A percentile compares a stretch with the other conserved stretches of the same genome.
Evolutionary conservation across 2,888 invertebrate genomes (phyloP).

Genomic region (Trichacis sp.): DNA sequence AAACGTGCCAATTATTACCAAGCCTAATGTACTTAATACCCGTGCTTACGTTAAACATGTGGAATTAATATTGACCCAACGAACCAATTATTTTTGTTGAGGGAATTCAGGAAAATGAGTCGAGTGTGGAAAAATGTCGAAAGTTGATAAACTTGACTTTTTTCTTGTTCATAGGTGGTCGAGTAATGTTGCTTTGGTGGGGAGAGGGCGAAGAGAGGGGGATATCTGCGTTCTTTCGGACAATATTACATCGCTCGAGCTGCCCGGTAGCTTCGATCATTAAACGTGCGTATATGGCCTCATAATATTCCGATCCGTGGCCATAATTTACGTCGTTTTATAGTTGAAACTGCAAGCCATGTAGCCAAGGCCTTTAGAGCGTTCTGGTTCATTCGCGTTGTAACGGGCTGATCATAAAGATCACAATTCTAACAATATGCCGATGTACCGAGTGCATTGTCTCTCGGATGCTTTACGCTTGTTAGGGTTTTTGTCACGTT

Average conservation of each 20-base stretch:
- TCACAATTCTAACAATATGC: slow-evolving; percentile 57
- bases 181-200: slow-evolving; percentile 53
- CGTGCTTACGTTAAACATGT: slow-evolving; percentile 26
- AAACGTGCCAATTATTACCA: slow-evolving; percentile 55
- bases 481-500: slow-evolving; percentile 24
- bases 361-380: slow-evolving; percentile 60
- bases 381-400: slow-evolving; percentile 62
- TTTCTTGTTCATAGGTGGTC: slow-evolving; percentile 42
- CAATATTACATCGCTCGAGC: slow-evolving; percentile 61
- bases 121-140: not conserved
- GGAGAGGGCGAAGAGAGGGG: slow-evolving; percentile 31
- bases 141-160: slow-evolving; percentile 7
- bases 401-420: slow-evolving; percentile 64
- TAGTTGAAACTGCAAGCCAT: slow-evolving; percentile 68
- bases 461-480: slow-evolving; percentile 28
- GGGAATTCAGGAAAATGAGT: not conserved
- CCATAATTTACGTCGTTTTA: slow-evolving; percentile 70
- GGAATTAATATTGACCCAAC: slow-evolving; percentile 16
- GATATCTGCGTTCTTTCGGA: slow-evolving; percentile 54
- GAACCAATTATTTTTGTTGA: not conserved
- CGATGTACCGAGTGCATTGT: slow-evolving; percentile 41
- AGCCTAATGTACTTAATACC: slow-evolving; percentile 44
- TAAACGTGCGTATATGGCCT: slow-evolving; percentile 69
- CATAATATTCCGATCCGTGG: slow-evolving; percentile 69
- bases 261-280: slow-evolving; percentile 68